Evolutionary conservation across 1,140 invertebrate genomes (phyloP).

Genomic region (Calliopsis andreniformis): DNA sequence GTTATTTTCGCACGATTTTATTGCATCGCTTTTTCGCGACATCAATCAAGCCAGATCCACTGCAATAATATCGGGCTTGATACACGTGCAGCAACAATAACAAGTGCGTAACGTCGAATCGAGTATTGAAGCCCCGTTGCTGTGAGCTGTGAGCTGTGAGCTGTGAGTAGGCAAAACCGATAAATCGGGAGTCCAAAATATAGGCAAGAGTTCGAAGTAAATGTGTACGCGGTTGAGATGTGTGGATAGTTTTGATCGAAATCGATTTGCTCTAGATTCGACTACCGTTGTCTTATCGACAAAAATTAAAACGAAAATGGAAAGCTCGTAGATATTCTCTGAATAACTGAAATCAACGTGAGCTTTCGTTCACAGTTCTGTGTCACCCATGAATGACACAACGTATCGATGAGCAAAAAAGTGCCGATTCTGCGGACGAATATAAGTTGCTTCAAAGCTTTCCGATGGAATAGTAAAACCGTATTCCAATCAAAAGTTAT

Average conservation of each 20-base stretch:
- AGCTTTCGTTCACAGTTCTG: too few relatives aligned
- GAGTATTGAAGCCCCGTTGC: constrained; percentile 45
- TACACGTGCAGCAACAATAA: constrained; percentile 48
- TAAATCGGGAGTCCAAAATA: constrained; percentile 33
- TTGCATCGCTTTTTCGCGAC: constrained; percentile 30
- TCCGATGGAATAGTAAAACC: constrained; percentile 50
- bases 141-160: too few relatives aligned
- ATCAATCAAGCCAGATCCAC: constrained; percentile 40
- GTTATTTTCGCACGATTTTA: constrained; percentile 54
- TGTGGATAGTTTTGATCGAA: too few relatives aligned
- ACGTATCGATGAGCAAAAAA: too few relatives aligned
- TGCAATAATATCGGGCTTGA: constrained; percentile 39
- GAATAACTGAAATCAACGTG: too few relatives aligned
- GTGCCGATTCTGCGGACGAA: neutral
- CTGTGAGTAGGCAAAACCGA: constrained; percentile 30
- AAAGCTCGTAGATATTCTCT: too few relatives aligned
- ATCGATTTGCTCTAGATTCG: constrained; percentile 11
- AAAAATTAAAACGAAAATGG: constrained; percentile 1
- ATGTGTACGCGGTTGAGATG: neutral
- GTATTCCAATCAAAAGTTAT: constrained; percentile 62
- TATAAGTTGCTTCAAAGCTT: constrained; percentile 26
- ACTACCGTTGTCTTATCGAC: neutral
- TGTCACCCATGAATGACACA: too few relatives aligned
- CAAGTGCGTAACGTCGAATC: constrained; percentile 23
- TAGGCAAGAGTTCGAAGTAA: constrained; percentile 35